These are phyloP conservation scores for Reinhardtius hippoglossoides DNA, from an alignment of 2,113 vertebrate species.

Conservation along the genomic window DNA sequence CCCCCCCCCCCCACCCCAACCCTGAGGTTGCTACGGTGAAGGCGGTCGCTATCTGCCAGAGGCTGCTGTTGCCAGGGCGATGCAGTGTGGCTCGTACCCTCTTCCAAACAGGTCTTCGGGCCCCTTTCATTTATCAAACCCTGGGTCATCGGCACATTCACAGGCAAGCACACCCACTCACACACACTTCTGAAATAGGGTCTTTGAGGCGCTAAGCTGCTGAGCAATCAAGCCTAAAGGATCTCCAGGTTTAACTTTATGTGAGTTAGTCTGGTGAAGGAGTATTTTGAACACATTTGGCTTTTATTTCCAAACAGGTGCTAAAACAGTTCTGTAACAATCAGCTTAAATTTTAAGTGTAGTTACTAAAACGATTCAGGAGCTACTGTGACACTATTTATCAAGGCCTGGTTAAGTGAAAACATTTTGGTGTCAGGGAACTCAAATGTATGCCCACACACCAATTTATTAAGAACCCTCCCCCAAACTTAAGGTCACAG, in stretches of 20 bases:
- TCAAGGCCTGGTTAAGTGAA: too few species aligned
- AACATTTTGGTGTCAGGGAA: too few species aligned
- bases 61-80: constrained; percentile 62
- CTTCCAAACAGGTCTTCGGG: constrained; percentile 30
- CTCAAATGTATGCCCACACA: too few species aligned
- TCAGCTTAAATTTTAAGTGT: too few species aligned
- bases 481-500: too few species aligned
- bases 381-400: too few species aligned
- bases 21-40: constrained; percentile 74
- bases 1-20: constrained; percentile 49
- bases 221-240: constrained; percentile 52
- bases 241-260: constrained; percentile 31
- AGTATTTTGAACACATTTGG: background rate
- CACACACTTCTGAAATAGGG: constrained; percentile 36
- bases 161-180: constrained; percentile 11
- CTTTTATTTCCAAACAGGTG: background rate
- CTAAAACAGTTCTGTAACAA: background rate
- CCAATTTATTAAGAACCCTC: too few species aligned
- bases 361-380: too few species aligned
- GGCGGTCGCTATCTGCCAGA: constrained; percentile 62
- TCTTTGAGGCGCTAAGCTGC: constrained; percentile 54
- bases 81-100: constrained; percentile 35
- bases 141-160: constrained; percentile 47
- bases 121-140: constrained; percentile 62
- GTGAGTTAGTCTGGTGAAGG: constrained; percentile 3